Evolutionary conservation across 1,140 invertebrate species (phyloP).

Genomic region (Spodoptera litura): DNA sequence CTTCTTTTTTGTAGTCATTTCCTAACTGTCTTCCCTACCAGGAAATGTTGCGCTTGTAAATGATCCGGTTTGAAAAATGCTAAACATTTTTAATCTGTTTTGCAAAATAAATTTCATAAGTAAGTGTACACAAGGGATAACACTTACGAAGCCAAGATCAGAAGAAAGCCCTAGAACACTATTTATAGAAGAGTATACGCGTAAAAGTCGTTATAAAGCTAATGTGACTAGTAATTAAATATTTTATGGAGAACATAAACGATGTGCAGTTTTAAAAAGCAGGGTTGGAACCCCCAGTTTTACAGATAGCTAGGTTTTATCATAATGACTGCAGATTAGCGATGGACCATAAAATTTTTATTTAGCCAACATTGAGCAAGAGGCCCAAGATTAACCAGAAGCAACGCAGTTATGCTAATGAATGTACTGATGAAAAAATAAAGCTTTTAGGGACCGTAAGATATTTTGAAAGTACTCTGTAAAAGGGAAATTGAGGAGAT

Average conservation of each 20-base stretch:
- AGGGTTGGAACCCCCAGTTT: background rate
- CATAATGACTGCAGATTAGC: conserved; percentile 36
- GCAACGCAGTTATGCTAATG: conserved; percentile 37
- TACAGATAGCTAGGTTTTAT: conserved; percentile 37
- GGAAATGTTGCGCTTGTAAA: no score
- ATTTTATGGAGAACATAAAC: conserved; percentile 23
- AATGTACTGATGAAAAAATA: conserved; percentile 46
- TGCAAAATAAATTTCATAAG: no score
- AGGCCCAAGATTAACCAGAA: conserved; percentile 35
- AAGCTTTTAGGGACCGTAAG: conserved; percentile 31
- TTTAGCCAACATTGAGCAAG: conserved; percentile 25
- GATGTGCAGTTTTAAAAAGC: conserved; percentile 17
- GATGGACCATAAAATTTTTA: conserved; percentile 34
- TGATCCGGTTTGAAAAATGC: no score
- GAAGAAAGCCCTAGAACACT: no score
- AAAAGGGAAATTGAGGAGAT: conserved; percentile 2
- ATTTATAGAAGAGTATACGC: background rate
- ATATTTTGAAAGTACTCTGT: conserved; percentile 28
- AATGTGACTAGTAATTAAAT: conserved; percentile 25
- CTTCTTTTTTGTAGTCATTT: no score
- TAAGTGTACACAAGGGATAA: no score
- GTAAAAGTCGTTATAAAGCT: background rate
- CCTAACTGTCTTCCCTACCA: no score
- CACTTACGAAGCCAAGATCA: no score
- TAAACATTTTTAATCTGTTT: no score